A percentile compares a stretch with the other conserved stretches of the same genome.
These are phyloP conservation scores for Numida meleagris DNA, from an alignment of 2,113 vertebrate species.

Conservation along the genomic window DNA sequence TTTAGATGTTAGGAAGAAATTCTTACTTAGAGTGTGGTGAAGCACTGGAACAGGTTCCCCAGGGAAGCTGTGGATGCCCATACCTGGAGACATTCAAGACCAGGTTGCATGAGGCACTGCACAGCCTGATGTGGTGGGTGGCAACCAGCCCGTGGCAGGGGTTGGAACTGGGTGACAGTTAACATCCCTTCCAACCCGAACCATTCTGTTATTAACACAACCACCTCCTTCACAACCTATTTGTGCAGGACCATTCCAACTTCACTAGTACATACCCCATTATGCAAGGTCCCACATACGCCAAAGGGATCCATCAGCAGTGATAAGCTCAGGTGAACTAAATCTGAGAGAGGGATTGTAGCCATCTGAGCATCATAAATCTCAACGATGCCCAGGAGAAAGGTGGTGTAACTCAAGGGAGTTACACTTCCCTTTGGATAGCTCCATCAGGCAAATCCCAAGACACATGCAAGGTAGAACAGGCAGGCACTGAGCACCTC, in stretches of 20 bases:
- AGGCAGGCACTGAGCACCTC: not conserved
- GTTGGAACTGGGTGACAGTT: not conserved
- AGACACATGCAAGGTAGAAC: not conserved
- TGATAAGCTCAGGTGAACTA: not conserved
- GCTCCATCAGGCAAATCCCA: not conserved
- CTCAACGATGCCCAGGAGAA: not conserved
- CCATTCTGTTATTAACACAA: not conserved
- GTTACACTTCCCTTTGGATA: not conserved
- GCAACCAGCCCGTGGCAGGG: not conserved
- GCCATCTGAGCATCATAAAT: not conserved
- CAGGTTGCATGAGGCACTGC: not conserved
- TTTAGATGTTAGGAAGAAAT: not conserved
- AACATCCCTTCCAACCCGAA: not conserved
- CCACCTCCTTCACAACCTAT: not conserved
- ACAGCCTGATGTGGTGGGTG: not conserved
- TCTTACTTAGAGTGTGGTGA: not conserved
- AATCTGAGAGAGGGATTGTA: not conserved
- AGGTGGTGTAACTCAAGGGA: fast-evolving
- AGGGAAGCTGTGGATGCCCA: not conserved
- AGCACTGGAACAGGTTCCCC: not conserved
- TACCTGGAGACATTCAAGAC: not conserved
- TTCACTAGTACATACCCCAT: not conserved
- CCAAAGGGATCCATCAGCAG: not conserved
- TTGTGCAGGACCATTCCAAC: not conserved
- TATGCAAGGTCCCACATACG: not conserved